Percentiles rank a stretch among this genome's conserved stretches.
Conservation (phyloP, 2,888 invertebrate genomes). For the Pteria penguin region DNA sequence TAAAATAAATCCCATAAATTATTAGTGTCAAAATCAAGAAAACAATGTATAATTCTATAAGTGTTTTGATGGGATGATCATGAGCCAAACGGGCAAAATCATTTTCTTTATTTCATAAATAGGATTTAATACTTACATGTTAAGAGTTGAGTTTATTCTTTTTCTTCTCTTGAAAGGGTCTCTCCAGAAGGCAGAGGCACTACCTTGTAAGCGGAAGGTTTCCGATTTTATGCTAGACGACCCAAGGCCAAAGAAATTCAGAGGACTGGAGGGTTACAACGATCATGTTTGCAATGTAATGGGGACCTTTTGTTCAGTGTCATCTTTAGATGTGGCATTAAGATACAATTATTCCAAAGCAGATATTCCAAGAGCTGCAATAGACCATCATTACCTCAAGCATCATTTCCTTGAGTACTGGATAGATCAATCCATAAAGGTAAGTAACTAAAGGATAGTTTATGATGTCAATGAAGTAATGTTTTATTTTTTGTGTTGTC, state of each 20-base stretch:
- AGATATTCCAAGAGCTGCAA: conserved; percentile 5
- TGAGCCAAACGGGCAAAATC: too few relatives aligned
- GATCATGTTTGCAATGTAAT: not conserved
- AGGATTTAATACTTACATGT: too few relatives aligned
- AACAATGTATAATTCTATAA: too few relatives aligned
- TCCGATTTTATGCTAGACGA: not conserved
- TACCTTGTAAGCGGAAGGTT: not conserved
- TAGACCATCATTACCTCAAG: conserved; percentile 5
- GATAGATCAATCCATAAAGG: conserved; percentile 2
- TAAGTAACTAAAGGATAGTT: too few relatives aligned
- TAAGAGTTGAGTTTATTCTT: too few relatives aligned
- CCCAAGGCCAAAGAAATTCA: not conserved
- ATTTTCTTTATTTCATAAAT: too few relatives aligned
- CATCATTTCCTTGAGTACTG: conserved; percentile 8
- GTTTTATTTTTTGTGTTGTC: too few relatives aligned
- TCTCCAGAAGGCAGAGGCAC: not conserved
- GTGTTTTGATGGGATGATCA: too few relatives aligned
- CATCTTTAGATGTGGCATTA: not conserved
- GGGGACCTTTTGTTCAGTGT: not conserved
- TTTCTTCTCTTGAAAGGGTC: too few relatives aligned
- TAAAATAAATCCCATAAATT: too few relatives aligned
- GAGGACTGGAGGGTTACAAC: not conserved
- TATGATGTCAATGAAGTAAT: too few relatives aligned
- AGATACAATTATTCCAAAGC: conserved; percentile 1
- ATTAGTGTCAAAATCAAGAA: too few relatives aligned